A percentile compares a stretch with the other conserved stretches of the same genome.
Conservation (phyloP, 1,140 invertebrate species). For the Solenopsis fugax region DNA sequence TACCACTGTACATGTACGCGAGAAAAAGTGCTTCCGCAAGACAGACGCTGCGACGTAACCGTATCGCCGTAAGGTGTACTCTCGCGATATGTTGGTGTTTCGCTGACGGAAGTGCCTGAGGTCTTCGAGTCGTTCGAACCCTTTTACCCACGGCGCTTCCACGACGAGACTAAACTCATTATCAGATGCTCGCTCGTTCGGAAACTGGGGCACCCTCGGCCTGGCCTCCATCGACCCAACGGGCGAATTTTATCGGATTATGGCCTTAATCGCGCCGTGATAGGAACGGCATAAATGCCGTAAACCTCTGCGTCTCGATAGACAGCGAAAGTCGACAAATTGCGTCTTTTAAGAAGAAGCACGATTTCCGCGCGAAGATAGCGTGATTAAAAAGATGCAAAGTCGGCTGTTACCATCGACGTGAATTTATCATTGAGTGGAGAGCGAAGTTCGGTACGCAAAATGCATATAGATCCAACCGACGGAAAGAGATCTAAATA, state of each 20-base stretch:
- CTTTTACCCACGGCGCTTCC: conserved; percentile 46
- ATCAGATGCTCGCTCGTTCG: conserved; percentile 67
- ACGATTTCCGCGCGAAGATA: conserved; percentile 1
- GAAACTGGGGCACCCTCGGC: conserved; percentile 64
- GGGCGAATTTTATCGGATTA: conserved; percentile 67
- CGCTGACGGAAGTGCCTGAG: conserved; percentile 25
- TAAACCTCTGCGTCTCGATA: conserved; percentile 40
- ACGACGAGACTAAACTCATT: conserved; percentile 65
- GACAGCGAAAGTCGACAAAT: conserved; percentile 36
- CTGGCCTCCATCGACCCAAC: conserved; percentile 56
- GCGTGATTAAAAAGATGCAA: conserved; percentile 13
- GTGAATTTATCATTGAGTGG: conserved; percentile 23
- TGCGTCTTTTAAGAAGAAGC: conserved; percentile 37
- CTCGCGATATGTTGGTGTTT: conserved; percentile 26
- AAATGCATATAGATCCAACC: not conserved
- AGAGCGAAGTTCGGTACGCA: not conserved
- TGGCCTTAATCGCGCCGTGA: conserved; percentile 58
- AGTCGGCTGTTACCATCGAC: not conserved
- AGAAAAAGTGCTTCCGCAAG: conserved; percentile 7
- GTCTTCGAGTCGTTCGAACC: conserved; percentile 50
- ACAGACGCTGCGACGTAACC: not conserved
- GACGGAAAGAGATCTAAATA: not conserved
- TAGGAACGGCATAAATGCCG: conserved; percentile 49
- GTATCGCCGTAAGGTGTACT: not conserved
- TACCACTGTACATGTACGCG: not conserved